These are phyloP conservation scores for Cyanoliseus patagonus DNA, from an alignment of 2,113 vertebrate genomes.

Conservation along the genomic window DNA sequence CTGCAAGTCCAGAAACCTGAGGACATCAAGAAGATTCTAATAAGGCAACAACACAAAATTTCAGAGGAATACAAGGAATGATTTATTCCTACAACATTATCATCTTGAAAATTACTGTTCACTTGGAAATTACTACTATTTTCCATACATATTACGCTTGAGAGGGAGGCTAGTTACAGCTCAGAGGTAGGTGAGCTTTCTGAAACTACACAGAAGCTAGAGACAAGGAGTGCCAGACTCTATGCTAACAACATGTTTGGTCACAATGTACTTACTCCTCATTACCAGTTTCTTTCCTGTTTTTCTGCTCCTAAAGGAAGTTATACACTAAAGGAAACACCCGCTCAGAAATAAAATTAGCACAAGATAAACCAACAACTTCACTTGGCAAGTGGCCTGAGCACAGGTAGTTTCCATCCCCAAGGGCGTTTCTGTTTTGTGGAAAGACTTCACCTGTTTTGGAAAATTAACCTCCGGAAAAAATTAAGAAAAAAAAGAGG, in stretches of 20 bases:
- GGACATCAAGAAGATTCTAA: neutral
- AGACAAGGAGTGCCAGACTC: neutral
- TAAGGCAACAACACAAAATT: neutral
- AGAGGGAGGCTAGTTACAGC: neutral
- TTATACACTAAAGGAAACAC: conserved; percentile 15
- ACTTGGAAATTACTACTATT: neutral
- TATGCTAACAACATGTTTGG: neutral
- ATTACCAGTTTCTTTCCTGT: neutral
- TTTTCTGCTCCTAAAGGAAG: conserved; percentile 28
- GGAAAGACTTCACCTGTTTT: neutral
- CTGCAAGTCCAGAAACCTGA: neutral
- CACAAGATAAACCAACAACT: conserved; percentile 31
- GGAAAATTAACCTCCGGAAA: neutral
- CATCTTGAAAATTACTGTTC: neutral
- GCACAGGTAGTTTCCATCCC: conserved; percentile 19
- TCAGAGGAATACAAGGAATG: neutral
- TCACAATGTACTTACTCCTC: neutral
- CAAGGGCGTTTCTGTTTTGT: conserved; percentile 11
- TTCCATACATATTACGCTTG: neutral
- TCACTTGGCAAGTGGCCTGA: neutral
- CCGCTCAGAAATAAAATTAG: conserved; percentile 17
- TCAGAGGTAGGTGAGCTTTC: neutral
- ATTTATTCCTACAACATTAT: neutral
- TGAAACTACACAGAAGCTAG: neutral
- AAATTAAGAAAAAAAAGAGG: neutral